phyloP scores from a whole-genome alignment of 2,888 invertebrate genomes.

The Patella pellucida region DNA sequence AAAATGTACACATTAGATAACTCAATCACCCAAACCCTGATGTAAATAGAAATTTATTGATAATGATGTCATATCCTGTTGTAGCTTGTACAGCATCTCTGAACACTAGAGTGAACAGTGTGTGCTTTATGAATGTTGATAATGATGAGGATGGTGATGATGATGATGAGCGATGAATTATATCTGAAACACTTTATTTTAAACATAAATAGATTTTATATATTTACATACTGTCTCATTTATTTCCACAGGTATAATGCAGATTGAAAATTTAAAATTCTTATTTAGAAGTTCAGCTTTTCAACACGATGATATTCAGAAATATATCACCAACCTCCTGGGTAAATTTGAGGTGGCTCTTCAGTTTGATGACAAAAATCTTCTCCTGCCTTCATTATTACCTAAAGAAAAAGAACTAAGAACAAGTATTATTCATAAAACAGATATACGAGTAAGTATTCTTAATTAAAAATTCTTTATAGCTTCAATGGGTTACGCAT shows the following conservation, averaged over 20 bases:
- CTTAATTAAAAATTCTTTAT: no score
- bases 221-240: not conserved
- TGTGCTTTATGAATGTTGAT: no score
- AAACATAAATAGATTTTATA: not conserved
- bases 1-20: no score
- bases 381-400: conserved; percentile 91
- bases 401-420: conserved; percentile 77
- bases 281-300: conserved; percentile 89
- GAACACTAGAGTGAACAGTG: no score
- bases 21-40: no score
- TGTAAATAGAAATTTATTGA: no score
- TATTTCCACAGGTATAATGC: conserved; percentile 82
- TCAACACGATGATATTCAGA: conserved; percentile 75
- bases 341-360: conserved; percentile 98
- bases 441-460: conserved; percentile 37
- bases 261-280: conserved; percentile 89
- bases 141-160: no score
- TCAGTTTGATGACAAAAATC: conserved; percentile 92
- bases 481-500: no score
- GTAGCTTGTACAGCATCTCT: no score
- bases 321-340: conserved; percentile 89
- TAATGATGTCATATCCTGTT: no score
- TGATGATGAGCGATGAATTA: no score
- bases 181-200: no score
- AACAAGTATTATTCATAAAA: conserved; percentile 36